Base-by-base conservation (phyloP, 2,797 vertebrate genomes). In the Takifugu rubripes region DNA sequence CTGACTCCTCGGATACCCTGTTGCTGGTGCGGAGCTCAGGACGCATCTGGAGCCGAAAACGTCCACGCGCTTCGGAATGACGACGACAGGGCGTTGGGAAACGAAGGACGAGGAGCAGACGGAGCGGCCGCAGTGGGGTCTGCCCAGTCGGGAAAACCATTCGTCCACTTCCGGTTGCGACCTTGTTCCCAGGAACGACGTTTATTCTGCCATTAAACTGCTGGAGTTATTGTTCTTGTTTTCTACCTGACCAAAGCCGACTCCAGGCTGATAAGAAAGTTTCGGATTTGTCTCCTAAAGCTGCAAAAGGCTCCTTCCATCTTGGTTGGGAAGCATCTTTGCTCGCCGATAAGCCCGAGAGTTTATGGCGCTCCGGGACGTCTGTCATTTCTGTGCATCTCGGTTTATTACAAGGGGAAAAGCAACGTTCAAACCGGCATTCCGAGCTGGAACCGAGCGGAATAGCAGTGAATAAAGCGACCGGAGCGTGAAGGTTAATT, bases 331-430 rank as follows among this genome's bases (percentile, higher is more conserved):
- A 15, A 64, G 57, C 52, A 51, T 83, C 73, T 65, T 46, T 61
- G 54, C 67, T 72, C 77, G 82, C 82, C 86, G 82, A 78, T 74
- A 72, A 77, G 74, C 61, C 48, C 57, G 78, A 58, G 54, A 71
- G 56, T 84, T 81, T 81, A 75, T 71, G 58, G 50, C 58, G 52
- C 68, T 81, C 74, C 66, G 65, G 65, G 12, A 40, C 68, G 58
- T 75, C 66, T 43, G 15, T n/a, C 42, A 5, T 60, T 72, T 61
- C 31, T 24, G 26, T 49, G 5, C 52, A 40, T n/a, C 25, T 57
- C 58, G 63, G 59, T 42, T 48, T 52, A 72, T 59, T 21, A 24
- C 50, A 63, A 4, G 27, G 2, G 27, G 27, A 21, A 21, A 21
- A 21, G 21, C 21, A 21, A 21, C 21, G 21, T 64, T 44, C 8